These are phyloP conservation scores for Trichopria drosophilae DNA, from an alignment of 2,888 invertebrate genomes.

Conservation along the genomic window DNA sequence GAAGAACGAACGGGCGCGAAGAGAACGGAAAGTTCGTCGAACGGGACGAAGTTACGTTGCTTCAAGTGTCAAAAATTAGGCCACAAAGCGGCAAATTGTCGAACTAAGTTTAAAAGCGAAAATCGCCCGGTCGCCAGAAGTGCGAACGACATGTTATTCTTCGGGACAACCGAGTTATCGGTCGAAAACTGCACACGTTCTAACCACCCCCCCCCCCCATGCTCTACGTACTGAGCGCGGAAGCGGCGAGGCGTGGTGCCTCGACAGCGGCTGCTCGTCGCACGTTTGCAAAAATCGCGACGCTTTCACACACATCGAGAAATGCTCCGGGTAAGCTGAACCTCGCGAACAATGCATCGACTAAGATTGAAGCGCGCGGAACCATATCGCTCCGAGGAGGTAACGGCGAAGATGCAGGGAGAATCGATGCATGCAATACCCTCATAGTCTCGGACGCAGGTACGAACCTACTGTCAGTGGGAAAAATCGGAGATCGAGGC, in stretches of 20 bases:
- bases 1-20: too few relatives aligned
- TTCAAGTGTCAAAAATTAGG: slow-evolving; percentile 9
- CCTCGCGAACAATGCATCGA: slow-evolving; percentile 21
- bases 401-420: neutral
- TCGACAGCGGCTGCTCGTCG: slow-evolving; percentile 13
- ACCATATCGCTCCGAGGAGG: neutral
- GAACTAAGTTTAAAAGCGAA: too few relatives aligned
- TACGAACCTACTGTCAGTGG: too few relatives aligned
- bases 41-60: too few relatives aligned
- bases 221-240: too few relatives aligned
- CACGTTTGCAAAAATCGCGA: slow-evolving; percentile 29
- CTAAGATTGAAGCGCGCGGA: slow-evolving; percentile 19
- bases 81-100: slow-evolving; percentile 8
- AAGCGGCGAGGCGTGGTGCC: slow-evolving; percentile 7
- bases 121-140: slow-evolving; percentile 3
- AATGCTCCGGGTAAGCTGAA: slow-evolving; percentile 23
- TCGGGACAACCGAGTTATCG: slow-evolving; percentile 1
- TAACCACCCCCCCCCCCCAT: too few relatives aligned
- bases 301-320: slow-evolving; percentile 4
- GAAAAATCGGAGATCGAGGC: too few relatives aligned
- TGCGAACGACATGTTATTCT: slow-evolving; percentile 11
- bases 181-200: neutral
- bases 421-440: slow-evolving; percentile 9
- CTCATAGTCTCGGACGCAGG: slow-evolving; percentile 31
- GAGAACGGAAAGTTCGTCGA: too few relatives aligned